Evolutionary conservation across 2,797 vertebrate species (phyloP).

Genomic region (Scolopax bukidnonensis): DNA sequence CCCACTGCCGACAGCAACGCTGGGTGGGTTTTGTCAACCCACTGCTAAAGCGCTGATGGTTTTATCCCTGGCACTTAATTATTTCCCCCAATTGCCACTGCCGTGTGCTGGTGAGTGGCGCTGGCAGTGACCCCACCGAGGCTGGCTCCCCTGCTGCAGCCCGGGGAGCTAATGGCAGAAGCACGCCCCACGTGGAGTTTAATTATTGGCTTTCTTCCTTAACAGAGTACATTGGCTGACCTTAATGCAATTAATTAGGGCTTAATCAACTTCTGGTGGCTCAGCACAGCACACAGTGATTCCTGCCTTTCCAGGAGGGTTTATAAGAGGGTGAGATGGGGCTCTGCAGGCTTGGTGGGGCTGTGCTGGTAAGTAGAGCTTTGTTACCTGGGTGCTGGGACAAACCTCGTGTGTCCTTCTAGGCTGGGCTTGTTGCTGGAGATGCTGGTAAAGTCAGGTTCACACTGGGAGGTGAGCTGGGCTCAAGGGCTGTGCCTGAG

Average conservation of each 20-base stretch:
- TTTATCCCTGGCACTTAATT: slow-evolving; percentile 16
- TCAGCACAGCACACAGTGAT: slow-evolving; percentile 15
- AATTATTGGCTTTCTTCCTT: slow-evolving; percentile 68
- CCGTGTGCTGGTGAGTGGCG: neutral
- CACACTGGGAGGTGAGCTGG: neutral
- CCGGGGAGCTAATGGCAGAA: slow-evolving; percentile 41
- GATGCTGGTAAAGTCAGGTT: neutral
- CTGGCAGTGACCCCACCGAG: slow-evolving; percentile 16
- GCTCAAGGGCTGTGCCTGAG: neutral
- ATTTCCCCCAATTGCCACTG: neutral
- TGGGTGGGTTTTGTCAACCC: neutral
- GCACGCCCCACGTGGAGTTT: slow-evolving; percentile 37
- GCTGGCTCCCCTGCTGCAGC: neutral
- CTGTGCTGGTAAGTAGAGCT: rapidly evolving
- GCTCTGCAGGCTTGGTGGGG: rapidly evolving
- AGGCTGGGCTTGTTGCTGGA: neutral
- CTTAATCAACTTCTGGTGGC: slow-evolving; percentile 69
- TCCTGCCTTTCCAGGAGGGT: slow-evolving; percentile 38
- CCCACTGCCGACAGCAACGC: rapidly evolving
- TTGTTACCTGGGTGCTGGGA: rapidly evolving
- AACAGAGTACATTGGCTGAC: slow-evolving; percentile 66
- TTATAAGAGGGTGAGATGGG: neutral
- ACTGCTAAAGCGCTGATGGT: neutral
- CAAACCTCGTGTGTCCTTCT: rapidly evolving
- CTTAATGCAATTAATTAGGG: slow-evolving; percentile 69